phyloP scores from a whole-genome alignment of 1,140 invertebrate species.

The Scaptomyza graminum region DNA sequence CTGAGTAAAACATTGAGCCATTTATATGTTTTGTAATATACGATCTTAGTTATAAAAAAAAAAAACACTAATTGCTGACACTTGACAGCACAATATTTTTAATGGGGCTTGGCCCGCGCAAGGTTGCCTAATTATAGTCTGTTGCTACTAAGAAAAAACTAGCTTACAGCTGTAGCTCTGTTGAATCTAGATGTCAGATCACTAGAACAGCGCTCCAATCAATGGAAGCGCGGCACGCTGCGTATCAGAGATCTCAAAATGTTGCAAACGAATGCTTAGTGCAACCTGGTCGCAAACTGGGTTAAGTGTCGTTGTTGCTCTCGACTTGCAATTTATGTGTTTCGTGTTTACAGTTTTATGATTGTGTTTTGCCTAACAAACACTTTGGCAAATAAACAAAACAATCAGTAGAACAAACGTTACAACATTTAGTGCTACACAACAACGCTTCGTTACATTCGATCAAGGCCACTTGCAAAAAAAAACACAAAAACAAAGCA shows the following conservation, averaged over 20 bases:
- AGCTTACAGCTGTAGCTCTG: constrained; percentile 32
- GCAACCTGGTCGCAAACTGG: constrained; percentile 50
- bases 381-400: constrained; percentile 65
- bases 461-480: constrained; percentile 61
- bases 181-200: constrained; percentile 55
- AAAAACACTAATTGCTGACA: background rate
- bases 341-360: constrained; percentile 78
- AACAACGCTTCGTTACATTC: constrained; percentile 33
- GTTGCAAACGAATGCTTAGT: constrained; percentile 38
- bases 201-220: constrained; percentile 44
- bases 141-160: constrained; percentile 39
- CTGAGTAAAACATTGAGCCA: too few relatives aligned
- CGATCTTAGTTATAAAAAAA: background rate
- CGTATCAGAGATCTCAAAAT: constrained; percentile 3
- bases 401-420: constrained; percentile 76
- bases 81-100: constrained; percentile 31
- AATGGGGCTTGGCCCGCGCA: constrained; percentile 22
- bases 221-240: constrained; percentile 60
- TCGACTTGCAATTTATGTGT: constrained; percentile 69
- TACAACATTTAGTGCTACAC: constrained; percentile 46
- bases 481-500: too few relatives aligned
- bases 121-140: constrained; percentile 32
- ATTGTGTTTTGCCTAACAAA: constrained; percentile 63
- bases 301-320: constrained; percentile 67
- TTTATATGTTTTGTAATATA: background rate